Evolutionary conservation across 2,888 invertebrate species (phyloP).

Genomic region (Plebejus argus): DNA sequence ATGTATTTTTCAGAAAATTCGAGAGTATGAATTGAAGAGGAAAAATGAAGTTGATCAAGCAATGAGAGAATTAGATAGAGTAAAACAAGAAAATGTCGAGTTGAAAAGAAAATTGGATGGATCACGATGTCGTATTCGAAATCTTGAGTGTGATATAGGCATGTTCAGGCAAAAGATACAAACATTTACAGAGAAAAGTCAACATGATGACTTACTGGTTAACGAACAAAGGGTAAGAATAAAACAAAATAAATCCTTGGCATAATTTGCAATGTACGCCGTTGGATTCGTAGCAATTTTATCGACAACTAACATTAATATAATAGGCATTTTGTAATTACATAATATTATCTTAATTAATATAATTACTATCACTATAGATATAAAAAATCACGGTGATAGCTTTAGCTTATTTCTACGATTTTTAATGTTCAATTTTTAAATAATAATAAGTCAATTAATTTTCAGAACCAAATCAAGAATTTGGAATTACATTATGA

Average conservation of each 20-base stretch:
- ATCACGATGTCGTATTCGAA: constrained; percentile 84
- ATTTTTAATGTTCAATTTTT: background rate
- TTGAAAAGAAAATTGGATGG: constrained; percentile 84
- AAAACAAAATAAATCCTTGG: background rate
- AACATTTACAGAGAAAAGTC: constrained; percentile 82
- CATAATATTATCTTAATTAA: too few relatives aligned
- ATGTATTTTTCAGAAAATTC: constrained; percentile 58
- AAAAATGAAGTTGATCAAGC: constrained; percentile 81
- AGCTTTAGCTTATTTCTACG: too few relatives aligned
- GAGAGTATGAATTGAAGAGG: constrained; percentile 78
- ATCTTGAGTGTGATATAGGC: constrained; percentile 83
- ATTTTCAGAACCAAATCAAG: constrained; percentile 75
- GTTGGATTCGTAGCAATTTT: too few relatives aligned
- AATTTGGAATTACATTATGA: constrained; percentile 69
- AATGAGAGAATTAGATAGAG: constrained; percentile 78
- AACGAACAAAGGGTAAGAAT: constrained; percentile 79
- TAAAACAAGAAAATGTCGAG: constrained; percentile 81
- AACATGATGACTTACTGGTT: constrained; percentile 83
- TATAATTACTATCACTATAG: too few relatives aligned
- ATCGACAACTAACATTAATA: too few relatives aligned
- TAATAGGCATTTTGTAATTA: too few relatives aligned
- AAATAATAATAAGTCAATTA: background rate
- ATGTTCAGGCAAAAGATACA: constrained; percentile 81
- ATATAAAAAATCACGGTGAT: too few relatives aligned
- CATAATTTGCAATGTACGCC: background rate